Evolutionary conservation across 1,140 invertebrate genomes (phyloP), one percentile per base, ranked within the genome.

Genomic region (Drosophila nebulosa): DNA sequence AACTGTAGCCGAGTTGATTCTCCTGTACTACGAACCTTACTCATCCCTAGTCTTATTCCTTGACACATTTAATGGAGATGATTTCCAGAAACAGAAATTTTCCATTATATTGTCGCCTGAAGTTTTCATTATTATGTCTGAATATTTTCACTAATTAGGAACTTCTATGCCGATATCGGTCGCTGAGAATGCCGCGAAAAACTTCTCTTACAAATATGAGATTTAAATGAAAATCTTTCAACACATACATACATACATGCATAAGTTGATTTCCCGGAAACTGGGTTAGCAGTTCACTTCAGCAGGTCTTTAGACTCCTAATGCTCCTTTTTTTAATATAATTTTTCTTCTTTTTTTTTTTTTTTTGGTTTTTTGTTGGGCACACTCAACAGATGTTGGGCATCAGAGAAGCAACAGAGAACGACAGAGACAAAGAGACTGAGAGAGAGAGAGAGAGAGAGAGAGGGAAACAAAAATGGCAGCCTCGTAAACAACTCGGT

Each of bases 401-500:
- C 57, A 61, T 35, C 32, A 26, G 50, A n/a, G 55, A 50, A 55
- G 55, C 42, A 24, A 18, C 14, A 24, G 35, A 10, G 56, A 56
- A 56, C 18, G 55, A 7, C 30, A 30, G 9, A 53, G 16, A 32
- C 9, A 14, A 14, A 4, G 52, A 4, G 52, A 12, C 18, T 12
- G 46, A 59, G 53, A 61, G 39, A 7, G 50, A 2, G 32, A 35
- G 12, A 46, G 42, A 9, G 5, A 1, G 18, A 21, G 50, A 4
- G 50, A 14, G 22, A 18, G 39, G 16, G 39, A 59, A 58, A 66
- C 61, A 69, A 69, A 81, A 81, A 64, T 69, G 73, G 69, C 64
- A 79, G 60, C 63, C 72, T 76, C 78, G 80, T 86, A 85, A 86
- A 85, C 81, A 85, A 85, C 77, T 79, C 58, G 81, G 81, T 86